These are phyloP conservation scores for Pristionchus japonicus DNA, from an alignment of 2,888 invertebrate genomes.

Conservation along the genomic window DNA sequence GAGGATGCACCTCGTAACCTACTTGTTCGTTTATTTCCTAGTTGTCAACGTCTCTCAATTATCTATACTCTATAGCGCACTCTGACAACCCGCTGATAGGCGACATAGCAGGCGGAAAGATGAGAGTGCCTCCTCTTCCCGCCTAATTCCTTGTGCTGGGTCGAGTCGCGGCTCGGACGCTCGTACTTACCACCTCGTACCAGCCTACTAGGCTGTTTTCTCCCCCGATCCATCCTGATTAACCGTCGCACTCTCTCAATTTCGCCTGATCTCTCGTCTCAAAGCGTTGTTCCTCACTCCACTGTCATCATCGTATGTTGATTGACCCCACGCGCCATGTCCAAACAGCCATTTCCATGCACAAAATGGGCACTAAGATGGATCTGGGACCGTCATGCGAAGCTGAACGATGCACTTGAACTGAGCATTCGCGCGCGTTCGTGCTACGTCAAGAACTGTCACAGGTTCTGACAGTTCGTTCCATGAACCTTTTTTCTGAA, in stretches of 20 bases:
- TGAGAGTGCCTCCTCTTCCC: not conserved
- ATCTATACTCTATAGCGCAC: not conserved
- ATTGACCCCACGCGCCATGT: not conserved
- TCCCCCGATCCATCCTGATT: not conserved
- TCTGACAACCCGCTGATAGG: too few relatives aligned
- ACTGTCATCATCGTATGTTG: not conserved
- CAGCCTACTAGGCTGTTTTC: not conserved
- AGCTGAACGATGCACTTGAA: too few relatives aligned
- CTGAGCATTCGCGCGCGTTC: too few relatives aligned
- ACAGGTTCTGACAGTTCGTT: too few relatives aligned
- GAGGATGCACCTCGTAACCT: conserved; percentile 23
- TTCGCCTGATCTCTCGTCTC: too few relatives aligned
- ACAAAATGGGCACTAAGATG: not conserved
- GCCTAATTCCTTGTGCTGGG: not conserved
- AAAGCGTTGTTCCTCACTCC: not conserved
- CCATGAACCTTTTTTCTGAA: too few relatives aligned
- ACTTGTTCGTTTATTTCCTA: not conserved
- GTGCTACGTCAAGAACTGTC: too few relatives aligned
- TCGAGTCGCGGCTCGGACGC: conserved; percentile 6
- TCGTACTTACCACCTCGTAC: not conserved
- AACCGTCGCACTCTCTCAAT: too few relatives aligned
- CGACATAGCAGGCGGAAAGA: not conserved
- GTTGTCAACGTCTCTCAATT: not conserved
- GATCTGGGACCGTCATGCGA: too few relatives aligned
- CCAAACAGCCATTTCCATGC: not conserved